These are phyloP conservation scores for Cheiracanthium punctorium DNA, from an alignment of 2,888 invertebrate species.

Conservation along the genomic window DNA sequence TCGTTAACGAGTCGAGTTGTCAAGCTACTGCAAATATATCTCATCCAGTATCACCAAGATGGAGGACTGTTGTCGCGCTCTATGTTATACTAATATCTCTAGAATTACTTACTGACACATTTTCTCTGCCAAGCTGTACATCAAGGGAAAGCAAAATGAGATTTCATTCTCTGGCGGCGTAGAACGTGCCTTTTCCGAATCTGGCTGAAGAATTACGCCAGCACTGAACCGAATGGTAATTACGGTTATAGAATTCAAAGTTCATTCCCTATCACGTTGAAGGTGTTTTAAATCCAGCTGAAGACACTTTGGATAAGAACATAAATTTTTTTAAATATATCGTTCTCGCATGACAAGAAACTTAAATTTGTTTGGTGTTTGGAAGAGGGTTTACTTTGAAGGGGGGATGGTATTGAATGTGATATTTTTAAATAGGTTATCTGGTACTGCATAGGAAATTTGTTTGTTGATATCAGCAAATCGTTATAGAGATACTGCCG, in stretches of 20 bases:
- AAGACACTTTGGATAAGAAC: not conserved
- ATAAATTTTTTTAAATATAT: not conserved
- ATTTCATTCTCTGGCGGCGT: not conserved
- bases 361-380: not conserved
- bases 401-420: no score
- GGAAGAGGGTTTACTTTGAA: no score
- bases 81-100: conserved; percentile 49
- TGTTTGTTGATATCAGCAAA: no score
- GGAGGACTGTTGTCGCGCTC: conserved; percentile 45
- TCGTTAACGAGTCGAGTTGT: not conserved
- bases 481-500: no score
- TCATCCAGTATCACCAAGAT: conserved; percentile 41
- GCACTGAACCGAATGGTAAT: not conserved
- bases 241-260: not conserved
- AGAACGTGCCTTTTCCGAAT: not conserved
- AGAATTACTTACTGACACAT: conserved; percentile 53
- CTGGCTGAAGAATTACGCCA: not conserved
- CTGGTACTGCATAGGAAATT: no score
- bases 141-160: not conserved
- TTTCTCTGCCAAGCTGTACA: conserved; percentile 9
- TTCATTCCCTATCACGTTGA: not conserved
- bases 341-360: not conserved
- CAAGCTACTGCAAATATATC: conserved; percentile 21
- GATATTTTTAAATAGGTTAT: no score
- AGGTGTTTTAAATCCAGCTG: not conserved